Conservation (phyloP, 2,113 vertebrate genomes). For the Microtus ochrogaster region DNA sequence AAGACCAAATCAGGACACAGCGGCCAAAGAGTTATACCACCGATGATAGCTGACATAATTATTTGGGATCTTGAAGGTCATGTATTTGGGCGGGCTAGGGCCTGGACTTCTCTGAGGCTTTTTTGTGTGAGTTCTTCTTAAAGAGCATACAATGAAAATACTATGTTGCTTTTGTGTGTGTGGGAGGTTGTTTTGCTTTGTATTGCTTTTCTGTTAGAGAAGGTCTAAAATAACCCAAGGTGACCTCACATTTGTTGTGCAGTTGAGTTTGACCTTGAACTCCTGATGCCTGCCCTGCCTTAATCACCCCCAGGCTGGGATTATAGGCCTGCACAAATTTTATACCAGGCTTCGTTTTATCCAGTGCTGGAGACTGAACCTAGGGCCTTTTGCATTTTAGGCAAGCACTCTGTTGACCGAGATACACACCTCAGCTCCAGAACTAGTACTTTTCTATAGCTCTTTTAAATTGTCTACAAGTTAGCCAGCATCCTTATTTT, state of each 20-base stretch:
- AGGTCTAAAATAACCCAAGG: background rate
- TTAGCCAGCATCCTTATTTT: background rate
- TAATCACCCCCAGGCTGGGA: background rate
- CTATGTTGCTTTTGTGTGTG: background rate
- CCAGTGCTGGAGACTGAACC: background rate
- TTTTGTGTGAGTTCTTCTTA: background rate
- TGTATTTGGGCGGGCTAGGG: background rate
- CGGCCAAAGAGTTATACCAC: background rate
- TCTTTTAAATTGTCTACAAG: background rate
- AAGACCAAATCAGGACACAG: background rate
- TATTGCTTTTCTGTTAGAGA: background rate
- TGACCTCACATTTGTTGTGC: background rate
- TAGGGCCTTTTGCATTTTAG: background rate
- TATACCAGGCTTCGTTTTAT: background rate
- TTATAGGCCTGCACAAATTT: background rate
- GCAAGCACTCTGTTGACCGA: background rate
- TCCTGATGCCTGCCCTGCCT: background rate
- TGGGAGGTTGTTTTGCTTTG: background rate
- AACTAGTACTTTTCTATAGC: slow-evolving; percentile 37
- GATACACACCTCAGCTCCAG: background rate
- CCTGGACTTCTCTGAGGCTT: background rate
- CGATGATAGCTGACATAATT: background rate
- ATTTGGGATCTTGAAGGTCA: slow-evolving; percentile 1
- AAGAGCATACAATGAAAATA: background rate
- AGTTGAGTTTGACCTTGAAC: background rate